Conservation (phyloP, 2,888 invertebrate genomes). For the Idaea biselata region DNA sequence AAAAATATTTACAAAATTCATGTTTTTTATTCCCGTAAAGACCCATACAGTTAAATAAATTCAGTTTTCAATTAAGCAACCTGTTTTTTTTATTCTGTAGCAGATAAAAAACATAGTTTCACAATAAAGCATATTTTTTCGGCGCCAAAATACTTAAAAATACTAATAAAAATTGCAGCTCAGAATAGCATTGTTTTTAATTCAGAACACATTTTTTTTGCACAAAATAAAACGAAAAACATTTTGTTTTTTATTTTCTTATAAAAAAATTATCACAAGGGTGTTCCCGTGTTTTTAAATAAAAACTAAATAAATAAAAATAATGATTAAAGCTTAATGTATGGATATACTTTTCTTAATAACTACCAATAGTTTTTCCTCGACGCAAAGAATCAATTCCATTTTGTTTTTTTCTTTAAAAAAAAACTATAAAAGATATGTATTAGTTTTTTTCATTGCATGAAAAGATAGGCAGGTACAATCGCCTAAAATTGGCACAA, state of each 20-base stretch:
- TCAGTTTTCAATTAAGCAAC: constrained; percentile 13
- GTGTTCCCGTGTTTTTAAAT: constrained; percentile 54
- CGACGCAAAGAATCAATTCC: neutral
- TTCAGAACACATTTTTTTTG: too few relatives aligned
- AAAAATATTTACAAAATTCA: constrained; percentile 70
- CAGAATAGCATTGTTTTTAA: constrained; percentile 19
- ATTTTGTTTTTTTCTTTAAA: neutral
- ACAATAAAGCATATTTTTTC: constrained; percentile 35
- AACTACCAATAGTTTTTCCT: constrained; percentile 19
- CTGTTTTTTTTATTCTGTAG: neutral
- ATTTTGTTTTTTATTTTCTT: constrained; percentile 33
- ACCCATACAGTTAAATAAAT: constrained; percentile 59
- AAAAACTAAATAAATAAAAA: constrained; percentile 64
- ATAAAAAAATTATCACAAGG: constrained; percentile 76
- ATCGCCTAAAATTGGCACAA: constrained; percentile 5
- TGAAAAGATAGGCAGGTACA: constrained; percentile 14
- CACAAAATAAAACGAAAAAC: constrained; percentile 36
- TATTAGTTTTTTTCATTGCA: neutral
- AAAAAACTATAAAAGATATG: neutral
- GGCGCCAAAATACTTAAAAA: constrained; percentile 35
- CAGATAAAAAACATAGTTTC: neutral
- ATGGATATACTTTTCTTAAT: constrained; percentile 27
- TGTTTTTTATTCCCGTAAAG: constrained; percentile 65
- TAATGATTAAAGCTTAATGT: constrained; percentile 67
- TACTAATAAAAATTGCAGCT: constrained; percentile 25